These are phyloP conservation scores for Leptinotarsa lineolata DNA, from an alignment of 1,140 invertebrate genomes.

Conservation along the genomic window DNA sequence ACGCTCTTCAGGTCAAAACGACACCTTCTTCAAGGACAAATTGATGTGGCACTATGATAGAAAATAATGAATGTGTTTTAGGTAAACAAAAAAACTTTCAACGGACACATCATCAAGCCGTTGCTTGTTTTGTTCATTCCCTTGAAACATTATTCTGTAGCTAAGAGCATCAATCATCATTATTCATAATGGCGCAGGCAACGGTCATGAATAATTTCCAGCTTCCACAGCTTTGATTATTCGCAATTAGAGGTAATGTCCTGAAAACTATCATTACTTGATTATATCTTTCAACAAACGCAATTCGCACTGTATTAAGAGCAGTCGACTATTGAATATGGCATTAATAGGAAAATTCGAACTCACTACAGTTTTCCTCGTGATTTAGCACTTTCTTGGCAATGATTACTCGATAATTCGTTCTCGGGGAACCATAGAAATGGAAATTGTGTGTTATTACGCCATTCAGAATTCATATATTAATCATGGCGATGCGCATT, in stretches of 20 bases:
- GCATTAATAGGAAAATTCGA: slow-evolving; percentile 1
- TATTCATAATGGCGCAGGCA: background rate
- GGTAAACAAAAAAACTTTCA: too few relatives aligned
- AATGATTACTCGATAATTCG: background rate
- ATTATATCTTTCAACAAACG: slow-evolving; percentile 3
- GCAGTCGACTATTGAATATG: background rate
- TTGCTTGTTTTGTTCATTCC: background rate
- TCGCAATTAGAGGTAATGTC: background rate
- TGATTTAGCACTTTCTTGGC: background rate
- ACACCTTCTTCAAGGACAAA: too few relatives aligned
- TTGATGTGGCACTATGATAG: too few relatives aligned
- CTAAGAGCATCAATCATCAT: slow-evolving; percentile 4
- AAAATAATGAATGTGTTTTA: too few relatives aligned
- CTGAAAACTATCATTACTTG: slow-evolving; percentile 8
- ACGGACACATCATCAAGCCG: too few relatives aligned
- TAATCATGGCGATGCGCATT: background rate
- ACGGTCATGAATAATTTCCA: slow-evolving; percentile 6
- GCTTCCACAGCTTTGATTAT: background rate
- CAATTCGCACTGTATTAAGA: background rate
- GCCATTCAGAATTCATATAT: background rate
- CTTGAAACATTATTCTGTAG: background rate
- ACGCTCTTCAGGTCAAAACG: too few relatives aligned
- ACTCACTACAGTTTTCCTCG: background rate
- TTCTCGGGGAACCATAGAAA: background rate
- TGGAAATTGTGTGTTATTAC: background rate